A percentile compares a stretch with the other conserved stretches of the same genome.
Conservation (phyloP, 1,140 invertebrate genomes). For the Drosophila persimilis region DNA sequence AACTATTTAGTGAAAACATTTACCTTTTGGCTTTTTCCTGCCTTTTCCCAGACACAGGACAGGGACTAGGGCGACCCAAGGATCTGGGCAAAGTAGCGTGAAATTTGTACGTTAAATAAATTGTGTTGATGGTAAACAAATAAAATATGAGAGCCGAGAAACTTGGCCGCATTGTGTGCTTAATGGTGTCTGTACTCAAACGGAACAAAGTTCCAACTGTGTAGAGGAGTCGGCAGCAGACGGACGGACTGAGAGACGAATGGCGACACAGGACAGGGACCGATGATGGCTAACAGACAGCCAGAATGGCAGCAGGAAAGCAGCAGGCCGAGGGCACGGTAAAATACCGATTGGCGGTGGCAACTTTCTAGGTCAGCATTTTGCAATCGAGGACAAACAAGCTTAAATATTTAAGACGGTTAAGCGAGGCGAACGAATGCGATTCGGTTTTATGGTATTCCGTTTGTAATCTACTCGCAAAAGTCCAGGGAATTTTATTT, state of each 20-base stretch:
- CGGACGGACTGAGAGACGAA: constrained; percentile 1
- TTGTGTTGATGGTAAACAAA: constrained; percentile 58
- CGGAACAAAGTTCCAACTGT: constrained; percentile 11
- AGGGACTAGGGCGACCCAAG: too few relatives aligned
- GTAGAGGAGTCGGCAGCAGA: neutral
- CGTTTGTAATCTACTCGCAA: constrained; percentile 24
- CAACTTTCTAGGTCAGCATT: constrained; percentile 53
- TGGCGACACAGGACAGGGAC: constrained; percentile 16
- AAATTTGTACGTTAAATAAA: constrained; percentile 62
- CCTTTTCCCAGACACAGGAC: neutral
- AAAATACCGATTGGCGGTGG: constrained; percentile 30
- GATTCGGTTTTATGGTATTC: constrained; percentile 42
- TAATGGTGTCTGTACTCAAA: constrained; percentile 31
- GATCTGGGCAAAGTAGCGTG: constrained; percentile 31
- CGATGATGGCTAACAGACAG: constrained; percentile 36
- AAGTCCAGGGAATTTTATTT: constrained; percentile 17
- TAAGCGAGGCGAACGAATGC: constrained; percentile 28
- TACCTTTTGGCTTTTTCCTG: constrained; percentile 3
- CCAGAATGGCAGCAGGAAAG: too few relatives aligned
- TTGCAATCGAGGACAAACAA: constrained; percentile 43
- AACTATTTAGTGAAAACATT: constrained; percentile 75
- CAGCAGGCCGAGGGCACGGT: constrained; percentile 11
- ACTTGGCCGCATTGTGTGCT: constrained; percentile 46
- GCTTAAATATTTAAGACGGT: constrained; percentile 56
- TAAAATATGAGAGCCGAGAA: constrained; percentile 47